phyloP scores from a whole-genome alignment of 2,797 vertebrate species.

The Liasis olivaceus region DNA sequence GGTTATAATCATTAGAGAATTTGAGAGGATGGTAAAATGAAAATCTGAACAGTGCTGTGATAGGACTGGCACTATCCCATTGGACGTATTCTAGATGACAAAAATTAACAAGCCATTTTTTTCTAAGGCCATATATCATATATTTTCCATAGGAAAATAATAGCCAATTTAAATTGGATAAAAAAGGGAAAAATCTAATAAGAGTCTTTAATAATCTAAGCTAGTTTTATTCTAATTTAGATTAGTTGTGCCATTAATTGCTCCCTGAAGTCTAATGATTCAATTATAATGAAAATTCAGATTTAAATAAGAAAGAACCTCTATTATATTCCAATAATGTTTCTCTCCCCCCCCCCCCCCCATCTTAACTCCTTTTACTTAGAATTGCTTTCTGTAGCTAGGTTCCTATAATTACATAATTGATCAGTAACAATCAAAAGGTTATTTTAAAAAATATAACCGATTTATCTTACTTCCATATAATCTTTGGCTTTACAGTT shows the following conservation, averaged over 20 bases:
- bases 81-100: not conserved
- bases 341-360: not conserved
- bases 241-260: conserved; percentile 42
- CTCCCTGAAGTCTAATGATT: not conserved
- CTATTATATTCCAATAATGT: not conserved
- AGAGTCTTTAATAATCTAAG: conserved; percentile 3
- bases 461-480: not conserved
- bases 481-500: not conserved
- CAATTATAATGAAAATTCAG: conserved; percentile 16
- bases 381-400: not conserved
- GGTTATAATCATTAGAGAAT: not conserved
- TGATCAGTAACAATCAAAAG: accelerated
- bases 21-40: not conserved
- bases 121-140: not conserved
- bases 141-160: not conserved
- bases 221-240: conserved; percentile 19
- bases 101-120: not conserved
- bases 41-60: not conserved
- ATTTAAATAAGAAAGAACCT: not conserved
- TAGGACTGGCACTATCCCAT: not conserved
- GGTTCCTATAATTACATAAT: conserved; percentile 7
- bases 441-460: not conserved
- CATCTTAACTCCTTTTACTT: not conserved
- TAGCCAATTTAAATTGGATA: not conserved
- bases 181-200: not conserved